A percentile compares a stretch with the other conserved stretches of the same genome.
Evolutionary conservation across 2,888 invertebrate species (phyloP).

Genomic region (Limnephilus auricula): DNA sequence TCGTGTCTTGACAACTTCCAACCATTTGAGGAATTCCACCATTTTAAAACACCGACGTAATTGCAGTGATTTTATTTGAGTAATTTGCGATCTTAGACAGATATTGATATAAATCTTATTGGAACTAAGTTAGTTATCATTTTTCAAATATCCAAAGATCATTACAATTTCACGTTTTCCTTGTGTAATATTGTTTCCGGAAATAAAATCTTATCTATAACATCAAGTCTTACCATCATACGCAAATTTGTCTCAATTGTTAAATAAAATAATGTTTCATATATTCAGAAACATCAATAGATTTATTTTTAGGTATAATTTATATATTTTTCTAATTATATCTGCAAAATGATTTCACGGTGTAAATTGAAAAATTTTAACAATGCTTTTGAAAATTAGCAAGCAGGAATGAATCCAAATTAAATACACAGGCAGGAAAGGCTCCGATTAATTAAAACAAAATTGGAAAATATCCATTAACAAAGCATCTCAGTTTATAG

Average conservation of each 20-base stretch:
- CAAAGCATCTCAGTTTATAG: slow-evolving; percentile 38
- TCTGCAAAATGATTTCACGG: not conserved
- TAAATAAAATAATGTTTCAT: not conserved
- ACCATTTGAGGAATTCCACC: not conserved
- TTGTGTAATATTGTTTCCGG: not conserved
- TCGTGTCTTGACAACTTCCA: slow-evolving; percentile 29
- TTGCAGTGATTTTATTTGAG: not conserved
- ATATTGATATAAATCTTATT: not conserved
- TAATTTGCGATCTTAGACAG: not conserved
- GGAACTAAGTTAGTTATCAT: not conserved
- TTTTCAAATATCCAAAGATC: not conserved
- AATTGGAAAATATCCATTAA: slow-evolving; percentile 48
- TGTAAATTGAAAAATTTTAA: not conserved
- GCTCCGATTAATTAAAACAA: not conserved
- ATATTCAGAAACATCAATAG: not conserved
- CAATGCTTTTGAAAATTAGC: not conserved
- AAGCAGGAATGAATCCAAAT: not conserved
- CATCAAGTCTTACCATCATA: not conserved
- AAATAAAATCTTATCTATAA: not conserved
- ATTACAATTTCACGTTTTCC: not conserved
- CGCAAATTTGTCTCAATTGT: not conserved
- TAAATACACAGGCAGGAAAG: not conserved
- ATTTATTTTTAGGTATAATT: not conserved
- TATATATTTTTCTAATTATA: not conserved
- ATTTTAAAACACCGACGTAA: not conserved